Base-by-base conservation (phyloP, 2,888 invertebrate genomes). In the Gryllus longicercus region DNA sequence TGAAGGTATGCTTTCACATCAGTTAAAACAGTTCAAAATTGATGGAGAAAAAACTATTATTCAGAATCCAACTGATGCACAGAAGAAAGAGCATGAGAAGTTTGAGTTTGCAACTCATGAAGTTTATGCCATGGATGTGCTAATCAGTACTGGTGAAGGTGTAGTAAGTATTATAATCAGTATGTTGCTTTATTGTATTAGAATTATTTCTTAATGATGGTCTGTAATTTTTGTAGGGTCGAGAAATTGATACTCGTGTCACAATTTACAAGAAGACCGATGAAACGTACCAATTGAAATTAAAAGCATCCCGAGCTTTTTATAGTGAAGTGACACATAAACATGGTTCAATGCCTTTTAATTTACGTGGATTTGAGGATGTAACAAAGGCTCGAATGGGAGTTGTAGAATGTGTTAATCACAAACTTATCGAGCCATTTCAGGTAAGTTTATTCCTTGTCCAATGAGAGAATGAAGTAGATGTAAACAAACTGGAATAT, bases 201-300 rank as follows among this genome's bases (percentile, higher is more conserved):
- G n/a, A 77, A 21, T 25, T 77, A 21, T 23, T 74, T 63, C 21
- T 21, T 74, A 50, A 38, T 38, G 38, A 8, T 8, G 5, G 38
- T 10, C 10, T 21, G 16, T 74, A 51, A 75, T 49, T 81, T 50
- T 77, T 80, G 74, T 85, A 95, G 92, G 96, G 96, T 18, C 93
- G 94, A 85, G 97, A 99, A 88, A 92, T 94, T 88, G 97, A 98
- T 85, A 95, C 97, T 50, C 92, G 98, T 86, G 97, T 98, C 83
- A 97, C 99, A 76, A 96, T 99, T 86, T 99, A 96, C 89, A 99
- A 99, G 89, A 98, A 98, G 90, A 98, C 98, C 82, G 98, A 99
- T 84, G 96, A 97, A 87, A 91, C 95, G 81, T 99, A 99, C 89
- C 97, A 96, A 89, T 90, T 99, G 83, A 99, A 99, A 89, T 89